Evolutionary conservation across 2,113 vertebrate species (phyloP).

Genomic region (Calyptomena viridis): DNA sequence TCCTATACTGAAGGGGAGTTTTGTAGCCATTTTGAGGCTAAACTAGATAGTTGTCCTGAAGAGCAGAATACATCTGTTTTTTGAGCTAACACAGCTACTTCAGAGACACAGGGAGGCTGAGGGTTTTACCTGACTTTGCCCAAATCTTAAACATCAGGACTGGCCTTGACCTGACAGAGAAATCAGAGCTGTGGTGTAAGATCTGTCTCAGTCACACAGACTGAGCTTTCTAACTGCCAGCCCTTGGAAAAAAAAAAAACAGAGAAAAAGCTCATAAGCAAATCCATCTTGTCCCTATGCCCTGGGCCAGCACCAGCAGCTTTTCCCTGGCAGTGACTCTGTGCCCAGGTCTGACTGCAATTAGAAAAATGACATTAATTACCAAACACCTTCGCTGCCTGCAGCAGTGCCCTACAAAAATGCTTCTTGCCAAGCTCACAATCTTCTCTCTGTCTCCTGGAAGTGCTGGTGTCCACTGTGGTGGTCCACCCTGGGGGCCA

Average conservation of each 20-base stretch:
- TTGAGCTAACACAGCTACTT: not conserved
- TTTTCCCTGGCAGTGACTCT: not conserved
- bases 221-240: not conserved
- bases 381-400: not conserved
- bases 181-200: not conserved
- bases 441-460: fast-evolving
- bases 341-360: not conserved
- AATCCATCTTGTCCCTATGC: not conserved
- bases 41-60: not conserved
- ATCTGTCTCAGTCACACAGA: not conserved
- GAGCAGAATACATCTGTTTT: not conserved
- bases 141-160: not conserved
- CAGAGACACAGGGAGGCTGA: not conserved
- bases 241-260: not conserved
- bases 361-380: not conserved
- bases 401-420: not conserved
- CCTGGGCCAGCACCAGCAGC: not conserved
- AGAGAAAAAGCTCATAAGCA: not conserved
- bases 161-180: not conserved
- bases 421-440: not conserved
- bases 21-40: not conserved
- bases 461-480: not conserved
- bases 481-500: not conserved
- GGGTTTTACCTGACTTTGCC: not conserved
- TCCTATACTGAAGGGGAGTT: not conserved